A percentile compares a stretch with the other conserved stretches of the same genome.
These are phyloP conservation scores for Gonatopus flavifemur DNA, from an alignment of 1,140 invertebrate species.

Conservation along the genomic window DNA sequence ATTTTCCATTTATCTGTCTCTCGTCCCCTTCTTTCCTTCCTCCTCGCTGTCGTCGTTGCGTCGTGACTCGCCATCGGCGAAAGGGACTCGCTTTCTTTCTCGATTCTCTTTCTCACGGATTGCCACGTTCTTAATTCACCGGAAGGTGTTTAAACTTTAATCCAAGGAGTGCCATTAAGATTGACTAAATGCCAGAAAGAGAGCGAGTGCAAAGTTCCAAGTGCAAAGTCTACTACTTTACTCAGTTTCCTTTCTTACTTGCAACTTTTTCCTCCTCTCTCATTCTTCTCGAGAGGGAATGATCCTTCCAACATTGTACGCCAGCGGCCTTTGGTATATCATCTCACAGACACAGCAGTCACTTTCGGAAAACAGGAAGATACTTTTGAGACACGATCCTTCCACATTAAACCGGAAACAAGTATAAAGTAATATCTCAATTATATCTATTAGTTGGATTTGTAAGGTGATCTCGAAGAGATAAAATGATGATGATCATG, in stretches of 20 bases:
- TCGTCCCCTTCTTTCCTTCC: no score
- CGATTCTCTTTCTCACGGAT: no score
- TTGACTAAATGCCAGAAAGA: constrained; percentile 42
- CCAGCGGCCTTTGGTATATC: constrained; percentile 24
- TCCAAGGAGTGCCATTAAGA: constrained; percentile 47
- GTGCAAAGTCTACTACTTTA: constrained; percentile 47
- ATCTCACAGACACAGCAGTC: constrained; percentile 28
- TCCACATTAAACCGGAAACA: no score
- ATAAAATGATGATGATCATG: no score
- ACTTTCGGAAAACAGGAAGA: constrained; percentile 48
- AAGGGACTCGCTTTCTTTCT: constrained; percentile 24
- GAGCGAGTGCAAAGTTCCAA: constrained; percentile 45
- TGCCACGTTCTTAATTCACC: constrained; percentile 41
- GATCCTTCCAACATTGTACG: constrained; percentile 20
- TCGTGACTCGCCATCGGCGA: no score
- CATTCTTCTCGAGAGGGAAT: constrained; percentile 16
- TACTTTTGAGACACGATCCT: constrained; percentile 38
- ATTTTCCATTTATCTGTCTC: constrained; percentile 8
- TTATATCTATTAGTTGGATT: no score
- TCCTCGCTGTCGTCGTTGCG: no score
- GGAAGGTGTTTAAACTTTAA: constrained; percentile 50
- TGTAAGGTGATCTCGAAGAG: no score
- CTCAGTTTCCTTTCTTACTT: neutral
- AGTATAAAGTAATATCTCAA: no score
- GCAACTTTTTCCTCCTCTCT: constrained; percentile 11